phyloP scores from a whole-genome alignment of 2,113 vertebrate genomes.

The Calidris pugnax region DNA sequence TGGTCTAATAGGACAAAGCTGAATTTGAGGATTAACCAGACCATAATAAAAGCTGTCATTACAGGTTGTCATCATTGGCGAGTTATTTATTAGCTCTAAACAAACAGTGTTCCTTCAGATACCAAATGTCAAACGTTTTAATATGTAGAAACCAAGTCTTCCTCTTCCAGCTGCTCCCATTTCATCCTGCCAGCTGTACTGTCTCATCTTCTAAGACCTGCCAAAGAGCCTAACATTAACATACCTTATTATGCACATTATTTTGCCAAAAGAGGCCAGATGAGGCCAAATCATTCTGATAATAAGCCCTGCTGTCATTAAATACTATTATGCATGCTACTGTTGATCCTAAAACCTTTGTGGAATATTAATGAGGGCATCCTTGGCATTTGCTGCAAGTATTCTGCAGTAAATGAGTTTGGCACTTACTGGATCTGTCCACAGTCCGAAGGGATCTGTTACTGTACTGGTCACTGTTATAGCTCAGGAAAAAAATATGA shows the following conservation, averaged over 20 bases:
- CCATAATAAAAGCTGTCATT: constrained; percentile 71
- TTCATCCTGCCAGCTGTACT: constrained; percentile 62
- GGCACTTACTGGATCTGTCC: not conserved
- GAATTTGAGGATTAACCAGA: constrained; percentile 58
- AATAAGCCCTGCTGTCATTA: constrained; percentile 65
- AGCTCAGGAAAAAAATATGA: not conserved
- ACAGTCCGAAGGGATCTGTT: not conserved
- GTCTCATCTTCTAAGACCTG: constrained; percentile 62
- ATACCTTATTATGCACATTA: constrained; percentile 61
- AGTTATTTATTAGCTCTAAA: constrained; percentile 74
- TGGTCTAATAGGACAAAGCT: constrained; percentile 62
- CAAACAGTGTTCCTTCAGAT: constrained; percentile 62
- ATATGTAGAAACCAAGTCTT: constrained; percentile 54
- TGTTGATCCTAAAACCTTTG: constrained; percentile 40
- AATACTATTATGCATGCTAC: constrained; percentile 32
- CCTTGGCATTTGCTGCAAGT: not conserved
- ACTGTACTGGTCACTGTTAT: not conserved
- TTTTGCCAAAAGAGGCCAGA: constrained; percentile 68
- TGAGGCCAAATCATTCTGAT: constrained; percentile 60
- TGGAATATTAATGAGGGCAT: constrained; percentile 22
- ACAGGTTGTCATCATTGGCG: constrained; percentile 54
- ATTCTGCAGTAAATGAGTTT: not conserved
- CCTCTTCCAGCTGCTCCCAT: constrained; percentile 68
- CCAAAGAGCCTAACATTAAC: constrained; percentile 57
- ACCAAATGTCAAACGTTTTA: constrained; percentile 73